Evolutionary conservation across 2,888 invertebrate genomes (phyloP), one percentile per base, ranked within the genome.

Genomic region (Eilema sororculum): DNA sequence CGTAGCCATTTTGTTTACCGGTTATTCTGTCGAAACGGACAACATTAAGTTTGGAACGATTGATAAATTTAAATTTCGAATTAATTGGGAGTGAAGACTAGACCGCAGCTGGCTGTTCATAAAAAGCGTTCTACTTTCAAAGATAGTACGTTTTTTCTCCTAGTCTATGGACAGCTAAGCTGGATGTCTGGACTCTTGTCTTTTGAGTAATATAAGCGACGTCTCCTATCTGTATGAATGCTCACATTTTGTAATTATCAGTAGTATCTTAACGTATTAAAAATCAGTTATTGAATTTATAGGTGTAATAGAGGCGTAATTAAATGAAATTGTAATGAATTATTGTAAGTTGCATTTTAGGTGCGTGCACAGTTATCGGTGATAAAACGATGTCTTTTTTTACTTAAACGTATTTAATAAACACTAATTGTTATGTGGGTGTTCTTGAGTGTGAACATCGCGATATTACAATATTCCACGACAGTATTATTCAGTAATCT

Each of bases 401-500:
- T 92, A 91, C 91, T 90, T 87, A 89, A 37, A 86, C 86, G 87
- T 92, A 90, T 87, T 86, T 79, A 83, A 71, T 80, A 84, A 86
- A 90, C 91, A 90, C 88, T 89, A 87, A 63, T 90, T 90, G 90
- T 90, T 90, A 84, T 78, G 86, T 86, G 87, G 89, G 86, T 91
- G 90, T 89, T 87, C 84, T 65, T 81, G 85, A 79, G 83, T 74
- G 74, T 73, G 79, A 78, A 82, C 83, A 85, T 86, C 86, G 86
- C 86, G 89, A 84, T 87, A 87, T 88, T 86, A 84, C 83, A 87
- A 88, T 93, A 91, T 87, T 90, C 91, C 91, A 91, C 89, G 84
- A 88, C 95, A 95, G 95, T 95, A 95, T 95, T 95, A 95, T 88
- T 90, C 94, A 93, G 91, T 95, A 94, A 95, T 93, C 91, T 94